phyloP scores from a whole-genome alignment of 2,797 vertebrate species.

The Bufotes viridis region DNA sequence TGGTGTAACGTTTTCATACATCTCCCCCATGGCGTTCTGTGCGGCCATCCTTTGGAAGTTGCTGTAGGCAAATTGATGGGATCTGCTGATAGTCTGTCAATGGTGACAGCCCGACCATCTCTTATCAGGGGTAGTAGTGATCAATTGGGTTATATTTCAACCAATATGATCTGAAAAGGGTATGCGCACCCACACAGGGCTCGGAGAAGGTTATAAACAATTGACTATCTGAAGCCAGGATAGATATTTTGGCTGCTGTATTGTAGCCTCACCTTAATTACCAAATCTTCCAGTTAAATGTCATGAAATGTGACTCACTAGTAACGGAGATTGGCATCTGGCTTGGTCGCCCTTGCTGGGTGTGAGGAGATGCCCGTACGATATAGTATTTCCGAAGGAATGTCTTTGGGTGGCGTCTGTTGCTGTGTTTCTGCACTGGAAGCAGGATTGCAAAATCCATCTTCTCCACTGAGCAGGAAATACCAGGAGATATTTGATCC shows the following conservation, averaged over 20 bases:
- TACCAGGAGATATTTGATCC: conserved; percentile 59
- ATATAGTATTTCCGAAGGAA: conserved; percentile 22
- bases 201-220: background rate
- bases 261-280: background rate
- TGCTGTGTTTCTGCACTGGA: conserved; percentile 38
- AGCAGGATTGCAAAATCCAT: conserved; percentile 56
- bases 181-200: no score
- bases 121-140: no score
- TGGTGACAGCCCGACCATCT: no score
- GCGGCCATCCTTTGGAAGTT: no score
- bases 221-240: no score
- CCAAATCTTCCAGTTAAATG: background rate
- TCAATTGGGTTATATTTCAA: no score
- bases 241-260: no score
- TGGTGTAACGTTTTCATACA: no score
- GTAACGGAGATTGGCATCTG: background rate
- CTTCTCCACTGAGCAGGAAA: conserved; percentile 30
- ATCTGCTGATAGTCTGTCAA: no score
- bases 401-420: conserved; percentile 40
- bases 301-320: background rate
- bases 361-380: background rate
- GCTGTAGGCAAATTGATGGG: no score
- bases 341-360: background rate
- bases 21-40: no score
- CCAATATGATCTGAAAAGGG: no score